Base-by-base conservation (phyloP, 2,888 invertebrate genomes). In the Alviniconcha strummeri region DNA sequence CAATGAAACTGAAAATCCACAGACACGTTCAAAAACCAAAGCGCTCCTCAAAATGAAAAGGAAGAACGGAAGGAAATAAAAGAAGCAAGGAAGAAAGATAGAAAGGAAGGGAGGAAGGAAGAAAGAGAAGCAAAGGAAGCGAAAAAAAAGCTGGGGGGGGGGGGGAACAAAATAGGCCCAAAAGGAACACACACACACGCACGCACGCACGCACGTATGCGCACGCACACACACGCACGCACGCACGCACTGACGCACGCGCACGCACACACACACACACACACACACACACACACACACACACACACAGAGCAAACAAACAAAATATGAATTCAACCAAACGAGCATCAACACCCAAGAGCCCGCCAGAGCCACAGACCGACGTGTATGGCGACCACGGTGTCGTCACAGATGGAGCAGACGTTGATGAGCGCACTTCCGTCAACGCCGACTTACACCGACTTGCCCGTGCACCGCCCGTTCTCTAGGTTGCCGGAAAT, bases 381-480 rank as follows among this genome's bases (percentile, higher is more conserved):
- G 13, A 60, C 8, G 60, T 60, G 13, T 13, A 60, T 8, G 13
- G 9, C 13, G 13, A 60, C 60, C 13, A 60, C 4, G 60, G 60
- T 0, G 13, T 8, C 8, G 60, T 60, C 60, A 60, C 84, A 86
- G 19, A 64, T 60, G 52, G 67, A 52, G 52, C 86, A 84, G 19
- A 86, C 85, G 57, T 76, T 56, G 36, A 86, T 81, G 52, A 83
- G 64, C 3, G 86, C 85, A 5, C 75, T 55, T 0, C 86, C 86
- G 80, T 85, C 84, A 54, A 80, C 80, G 15, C 81, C 78, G 19
- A 86, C 85, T 0, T 67, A 60, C 67, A 86, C 84, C 0, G 94
- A 93, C 88, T 95, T 96, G 55, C 97, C 97, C 0, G 96, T 96
- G 90, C 97, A 97, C 0, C 91, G 90, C 83, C 95, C 89, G 82